phyloP scores from a whole-genome alignment of 2,888 invertebrate species.

The Nebria salina region DNA sequence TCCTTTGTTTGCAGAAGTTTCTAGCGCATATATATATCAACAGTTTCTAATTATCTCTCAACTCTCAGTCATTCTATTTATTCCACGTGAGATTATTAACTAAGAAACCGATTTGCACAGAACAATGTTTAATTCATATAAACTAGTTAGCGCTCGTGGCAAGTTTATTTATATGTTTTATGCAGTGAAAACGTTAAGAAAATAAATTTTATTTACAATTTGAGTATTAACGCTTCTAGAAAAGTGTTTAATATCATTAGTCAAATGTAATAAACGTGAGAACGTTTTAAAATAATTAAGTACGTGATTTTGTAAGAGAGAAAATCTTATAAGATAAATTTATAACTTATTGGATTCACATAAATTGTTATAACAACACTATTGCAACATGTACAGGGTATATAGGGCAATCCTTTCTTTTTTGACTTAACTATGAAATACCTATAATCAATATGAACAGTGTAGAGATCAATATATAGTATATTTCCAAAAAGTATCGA shows the following conservation, averaged over 20 bases:
- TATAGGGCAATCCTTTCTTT: background rate
- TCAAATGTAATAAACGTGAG: background rate
- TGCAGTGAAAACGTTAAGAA: background rate
- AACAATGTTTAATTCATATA: background rate
- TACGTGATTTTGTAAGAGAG: background rate
- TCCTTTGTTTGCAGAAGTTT: background rate
- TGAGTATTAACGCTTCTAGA: background rate
- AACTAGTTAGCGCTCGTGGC: background rate
- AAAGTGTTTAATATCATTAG: background rate
- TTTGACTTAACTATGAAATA: too few relatives aligned
- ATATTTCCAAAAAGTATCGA: too few relatives aligned
- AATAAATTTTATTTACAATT: background rate
- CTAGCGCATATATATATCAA: background rate
- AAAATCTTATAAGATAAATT: background rate
- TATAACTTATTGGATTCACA: background rate
- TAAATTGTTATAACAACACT: background rate
- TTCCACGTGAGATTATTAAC: background rate
- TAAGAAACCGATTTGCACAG: background rate
- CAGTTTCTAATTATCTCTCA: background rate
- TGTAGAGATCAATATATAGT: too few relatives aligned
- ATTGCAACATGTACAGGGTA: background rate
- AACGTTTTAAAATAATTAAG: background rate
- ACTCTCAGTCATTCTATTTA: background rate
- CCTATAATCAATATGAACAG: too few relatives aligned
- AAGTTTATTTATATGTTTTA: background rate